A percentile compares a stretch with the other conserved stretches of the same genome.
phyloP scores from a whole-genome alignment of 2,888 invertebrate species.

The Cheilosia variabilis region DNA sequence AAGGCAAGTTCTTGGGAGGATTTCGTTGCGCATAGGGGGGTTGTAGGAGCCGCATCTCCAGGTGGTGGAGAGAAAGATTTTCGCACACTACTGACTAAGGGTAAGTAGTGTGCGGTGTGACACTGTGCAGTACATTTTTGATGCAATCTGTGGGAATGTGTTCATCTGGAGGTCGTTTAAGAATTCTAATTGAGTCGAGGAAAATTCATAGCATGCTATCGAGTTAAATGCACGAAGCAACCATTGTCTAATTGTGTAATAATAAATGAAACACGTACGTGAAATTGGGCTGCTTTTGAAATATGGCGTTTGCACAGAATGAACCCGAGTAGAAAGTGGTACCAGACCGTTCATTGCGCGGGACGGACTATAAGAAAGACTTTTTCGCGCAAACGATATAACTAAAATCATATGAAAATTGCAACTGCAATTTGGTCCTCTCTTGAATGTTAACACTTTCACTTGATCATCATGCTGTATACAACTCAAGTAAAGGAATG shows the following conservation, averaged over 20 bases:
- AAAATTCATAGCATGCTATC: neutral
- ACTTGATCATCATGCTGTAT: too few species aligned
- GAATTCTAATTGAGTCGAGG: neutral
- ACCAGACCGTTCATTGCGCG: too few species aligned
- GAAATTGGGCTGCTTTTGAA: too few species aligned
- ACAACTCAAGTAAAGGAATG: too few species aligned
- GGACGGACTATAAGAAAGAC: too few species aligned
- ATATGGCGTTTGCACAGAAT: too few species aligned
- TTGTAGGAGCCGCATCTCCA: neutral
- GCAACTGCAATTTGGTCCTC: too few species aligned
- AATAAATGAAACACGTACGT: too few species aligned
- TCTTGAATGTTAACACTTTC: too few species aligned
- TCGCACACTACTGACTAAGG: slow-evolving; percentile 39
- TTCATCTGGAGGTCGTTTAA: slow-evolving; percentile 4
- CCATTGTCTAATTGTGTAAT: neutral
- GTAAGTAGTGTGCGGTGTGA: slow-evolving; percentile 13
- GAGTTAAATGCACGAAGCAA: neutral
- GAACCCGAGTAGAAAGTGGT: too few species aligned
- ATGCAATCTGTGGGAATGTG: slow-evolving; percentile 9
- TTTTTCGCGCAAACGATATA: too few species aligned
- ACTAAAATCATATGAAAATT: too few species aligned
- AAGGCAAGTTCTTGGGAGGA: slow-evolving; percentile 56
- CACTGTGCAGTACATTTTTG: neutral
- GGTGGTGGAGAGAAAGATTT: slow-evolving; percentile 36
- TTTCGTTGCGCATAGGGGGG: slow-evolving; percentile 40